Evolutionary conservation across 2,797 vertebrate species (phyloP).

Genomic region (Odontamblyopus rebecca): DNA sequence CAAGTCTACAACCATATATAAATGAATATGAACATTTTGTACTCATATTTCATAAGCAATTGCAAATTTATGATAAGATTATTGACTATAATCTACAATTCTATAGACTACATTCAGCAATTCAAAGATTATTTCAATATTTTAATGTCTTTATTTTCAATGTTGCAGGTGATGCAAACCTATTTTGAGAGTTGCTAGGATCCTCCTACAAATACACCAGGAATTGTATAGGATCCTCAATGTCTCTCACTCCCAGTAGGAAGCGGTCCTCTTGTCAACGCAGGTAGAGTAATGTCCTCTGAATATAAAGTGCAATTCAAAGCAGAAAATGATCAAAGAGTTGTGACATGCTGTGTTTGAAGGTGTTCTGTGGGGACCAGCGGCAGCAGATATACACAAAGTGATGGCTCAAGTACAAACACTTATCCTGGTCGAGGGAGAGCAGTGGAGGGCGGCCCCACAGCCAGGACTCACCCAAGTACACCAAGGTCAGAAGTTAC

Average conservation of each 20-base stretch:
- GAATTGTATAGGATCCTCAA: conserved; percentile 41
- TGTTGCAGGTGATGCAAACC: conserved; percentile 25
- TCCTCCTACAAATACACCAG: conserved; percentile 46
- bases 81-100: too few species aligned
- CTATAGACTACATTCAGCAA: too few species aligned
- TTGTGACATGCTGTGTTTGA: conserved; percentile 6
- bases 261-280: conserved; percentile 73
- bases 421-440: conserved; percentile 84
- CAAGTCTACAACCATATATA: not conserved
- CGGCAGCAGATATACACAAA: conserved; percentile 53
- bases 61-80: too few species aligned
- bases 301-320: not conserved
- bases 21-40: not conserved
- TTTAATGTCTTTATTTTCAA: conserved; percentile 14
- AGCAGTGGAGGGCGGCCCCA: conserved; percentile 86
- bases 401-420: conserved; percentile 72
- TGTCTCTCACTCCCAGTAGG: conserved; percentile 75
- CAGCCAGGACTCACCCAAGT: conserved; percentile 78
- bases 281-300: conserved; percentile 65
- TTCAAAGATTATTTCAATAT: not conserved
- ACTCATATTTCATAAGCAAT: not conserved
- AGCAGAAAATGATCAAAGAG: not conserved
- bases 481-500: conserved; percentile 71
- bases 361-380: conserved; percentile 69
- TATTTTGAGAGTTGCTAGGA: conserved; percentile 51